Evolutionary conservation across 2,797 vertebrate species (phyloP).

Genomic region (Manis javanica): DNA sequence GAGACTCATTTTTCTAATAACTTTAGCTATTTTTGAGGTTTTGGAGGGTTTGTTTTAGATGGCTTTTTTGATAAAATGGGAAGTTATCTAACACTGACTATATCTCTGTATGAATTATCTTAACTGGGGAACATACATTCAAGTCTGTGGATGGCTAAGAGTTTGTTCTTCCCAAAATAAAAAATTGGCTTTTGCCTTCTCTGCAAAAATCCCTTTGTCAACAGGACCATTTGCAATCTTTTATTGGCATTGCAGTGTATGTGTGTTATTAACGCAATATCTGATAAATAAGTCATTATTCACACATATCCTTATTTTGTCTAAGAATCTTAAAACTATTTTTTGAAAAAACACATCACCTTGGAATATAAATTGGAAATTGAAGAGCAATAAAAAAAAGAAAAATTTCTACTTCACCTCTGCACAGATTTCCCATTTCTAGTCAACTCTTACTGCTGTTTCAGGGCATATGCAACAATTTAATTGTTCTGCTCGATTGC

Average conservation of each 20-base stretch:
- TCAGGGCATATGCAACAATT: neutral
- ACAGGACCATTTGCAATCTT: constrained; percentile 58
- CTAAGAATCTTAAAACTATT: constrained; percentile 70
- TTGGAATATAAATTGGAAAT: constrained; percentile 76
- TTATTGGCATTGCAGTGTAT: constrained; percentile 31
- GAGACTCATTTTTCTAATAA: constrained; percentile 61
- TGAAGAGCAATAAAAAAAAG: constrained; percentile 70
- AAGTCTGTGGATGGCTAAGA: neutral
- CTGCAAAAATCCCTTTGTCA: constrained; percentile 69
- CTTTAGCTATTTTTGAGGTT: constrained; percentile 22
- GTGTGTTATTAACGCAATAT: constrained; percentile 68
- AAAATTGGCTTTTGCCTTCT: constrained; percentile 57
- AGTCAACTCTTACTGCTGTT: constrained; percentile 44
- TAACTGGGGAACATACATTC: constrained; percentile 70
- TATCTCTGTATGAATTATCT: constrained; percentile 63
- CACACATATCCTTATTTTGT: constrained; percentile 74
- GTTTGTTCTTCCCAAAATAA: constrained; percentile 67
- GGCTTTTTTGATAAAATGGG: constrained; percentile 67
- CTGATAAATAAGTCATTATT: constrained; percentile 65
- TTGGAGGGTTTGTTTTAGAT: constrained; percentile 57
- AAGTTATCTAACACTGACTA: constrained; percentile 74
- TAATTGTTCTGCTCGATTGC: constrained; percentile 67
- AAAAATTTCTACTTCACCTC: constrained; percentile 65
- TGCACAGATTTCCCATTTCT: constrained; percentile 62
- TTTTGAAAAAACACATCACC: constrained; percentile 29